A percentile compares a stretch with the other conserved stretches of the same genome.
These are phyloP conservation scores for Nematolebias whitei DNA, from an alignment of 2,113 vertebrate genomes.

Conservation along the genomic window DNA sequence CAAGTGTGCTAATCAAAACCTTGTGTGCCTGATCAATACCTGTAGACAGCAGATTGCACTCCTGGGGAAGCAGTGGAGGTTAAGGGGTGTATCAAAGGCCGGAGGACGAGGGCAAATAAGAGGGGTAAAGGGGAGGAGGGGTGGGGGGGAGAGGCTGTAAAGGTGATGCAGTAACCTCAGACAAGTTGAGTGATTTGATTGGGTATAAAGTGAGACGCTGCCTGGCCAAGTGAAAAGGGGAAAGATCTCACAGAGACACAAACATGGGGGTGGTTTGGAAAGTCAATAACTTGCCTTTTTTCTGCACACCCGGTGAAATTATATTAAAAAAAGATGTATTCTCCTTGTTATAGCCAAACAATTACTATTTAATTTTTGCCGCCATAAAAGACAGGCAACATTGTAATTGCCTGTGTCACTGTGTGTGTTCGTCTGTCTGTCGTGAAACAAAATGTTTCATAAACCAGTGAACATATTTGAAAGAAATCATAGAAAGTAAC, in stretches of 20 bases:
- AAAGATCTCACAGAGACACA: conserved; percentile 34
- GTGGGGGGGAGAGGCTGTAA: conserved; percentile 23
- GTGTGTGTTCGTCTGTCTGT: no score
- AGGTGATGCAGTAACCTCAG: conserved; percentile 51
- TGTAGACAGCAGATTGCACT: conserved; percentile 78
- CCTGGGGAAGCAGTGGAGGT: conserved; percentile 62
- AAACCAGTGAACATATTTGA: no score
- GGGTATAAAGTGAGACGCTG: conserved; percentile 57
- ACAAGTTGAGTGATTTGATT: conserved; percentile 75
- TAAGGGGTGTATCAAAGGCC: conserved; percentile 62
- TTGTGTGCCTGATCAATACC: conserved; percentile 76
- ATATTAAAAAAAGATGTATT: no score
- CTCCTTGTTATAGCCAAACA: no score
- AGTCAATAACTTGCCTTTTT: not conserved
- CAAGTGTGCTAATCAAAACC: conserved; percentile 80
- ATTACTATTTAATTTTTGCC: no score
- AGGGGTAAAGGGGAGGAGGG: conserved; percentile 52
- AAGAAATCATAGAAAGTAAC: no score
- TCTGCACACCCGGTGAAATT: no score
- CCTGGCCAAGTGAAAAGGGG: conserved; percentile 18
- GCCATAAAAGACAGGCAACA: no score
- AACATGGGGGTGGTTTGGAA: conserved; percentile 18
- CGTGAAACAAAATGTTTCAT: no score
- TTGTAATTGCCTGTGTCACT: no score
- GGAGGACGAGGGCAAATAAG: no score